Percentiles rank a stretch among this genome's conserved stretches.
phyloP scores from a whole-genome alignment of 2,888 invertebrate species.

The Ypsolopha scabrella region DNA sequence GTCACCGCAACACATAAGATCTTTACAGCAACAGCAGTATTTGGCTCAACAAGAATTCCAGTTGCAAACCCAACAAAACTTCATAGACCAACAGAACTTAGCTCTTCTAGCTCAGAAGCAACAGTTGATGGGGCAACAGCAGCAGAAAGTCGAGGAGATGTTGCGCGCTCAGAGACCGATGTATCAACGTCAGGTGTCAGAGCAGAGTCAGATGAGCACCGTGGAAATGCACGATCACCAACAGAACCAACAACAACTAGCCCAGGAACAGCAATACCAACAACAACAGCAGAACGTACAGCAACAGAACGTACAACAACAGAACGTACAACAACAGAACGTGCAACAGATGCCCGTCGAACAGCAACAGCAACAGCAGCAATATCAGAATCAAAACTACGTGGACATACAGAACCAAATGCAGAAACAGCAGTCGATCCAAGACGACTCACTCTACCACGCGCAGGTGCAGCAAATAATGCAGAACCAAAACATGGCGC shows the following conservation, averaged over 20 bases:
- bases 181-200: slow-evolving; percentile 56
- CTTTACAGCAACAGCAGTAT: slow-evolving; percentile 62
- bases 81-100: slow-evolving; percentile 67
- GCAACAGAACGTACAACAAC: slow-evolving; percentile 45
- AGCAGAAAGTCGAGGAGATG: slow-evolving; percentile 56
- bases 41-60: slow-evolving; percentile 63
- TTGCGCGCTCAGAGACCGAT: slow-evolving; percentile 45
- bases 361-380: slow-evolving; percentile 44
- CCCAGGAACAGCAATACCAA: slow-evolving; percentile 47
- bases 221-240: slow-evolving; percentile 46
- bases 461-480: slow-evolving; percentile 35
- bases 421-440: slow-evolving; percentile 38
- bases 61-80: slow-evolving; percentile 66
- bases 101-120: slow-evolving; percentile 63
- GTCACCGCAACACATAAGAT: slow-evolving; percentile 53
- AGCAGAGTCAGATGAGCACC: slow-evolving; percentile 54
- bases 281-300: slow-evolving; percentile 29
- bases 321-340: no score
- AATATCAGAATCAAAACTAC: slow-evolving; percentile 35
- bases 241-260: slow-evolving; percentile 55
- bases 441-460: slow-evolving; percentile 47
- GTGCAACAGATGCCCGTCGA: slow-evolving; percentile 50
- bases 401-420: slow-evolving; percentile 30
- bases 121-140: slow-evolving; percentile 65
- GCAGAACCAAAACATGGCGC: slow-evolving; percentile 18